Base-by-base conservation (phyloP, 1,140 invertebrate genomes). In the Nephila pilipes region DNA sequence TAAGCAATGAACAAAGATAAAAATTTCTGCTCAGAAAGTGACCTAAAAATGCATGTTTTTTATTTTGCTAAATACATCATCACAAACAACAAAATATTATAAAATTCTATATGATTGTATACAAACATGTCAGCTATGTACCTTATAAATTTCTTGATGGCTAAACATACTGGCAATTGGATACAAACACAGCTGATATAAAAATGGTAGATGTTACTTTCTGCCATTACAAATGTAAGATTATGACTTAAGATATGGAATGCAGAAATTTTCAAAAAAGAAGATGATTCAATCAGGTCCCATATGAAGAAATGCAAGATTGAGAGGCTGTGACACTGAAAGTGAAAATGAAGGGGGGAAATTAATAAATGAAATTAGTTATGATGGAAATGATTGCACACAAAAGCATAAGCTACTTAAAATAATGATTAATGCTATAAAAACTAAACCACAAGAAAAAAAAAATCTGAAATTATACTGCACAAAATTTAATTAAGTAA, bases 231-330 rank as follows among this genome's bases (percentile, higher is more conserved):
- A 90, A 80, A 87, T 38, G n/a, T 55, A n/a, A 54, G 80, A 81
- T 29, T 63, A 87, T 63, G 36, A 63, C 54, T 36, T 90, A 58
- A 69, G 55, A 80, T 55, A 80, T 29, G 57, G 57, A 91, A 83
- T 83, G 89, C 29, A 63, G 80, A 25, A 29, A 20, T 20, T 69
- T 81, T 58, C n/a, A 69, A 69, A 38, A 85, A 92, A 79, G 46
- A 10, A 75, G 29, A 85, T 65, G 81, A 69, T 85, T 92, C 90
- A 75, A 75, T 75, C 65, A 92, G 60, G 90, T 92, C 60, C 81
- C 81, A 92, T 75, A 69, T 32, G 90, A 60, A 85, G 58, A 25
- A 75, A 69, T 92, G 80, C 25, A 69, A 57, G 57, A 85, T 92
- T 63, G 32, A 54, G 55, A 85, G 25, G 57, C 65, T 54, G 57